Base-by-base conservation (phyloP, 2,888 invertebrate species). In the Endotricha flammealis region DNA sequence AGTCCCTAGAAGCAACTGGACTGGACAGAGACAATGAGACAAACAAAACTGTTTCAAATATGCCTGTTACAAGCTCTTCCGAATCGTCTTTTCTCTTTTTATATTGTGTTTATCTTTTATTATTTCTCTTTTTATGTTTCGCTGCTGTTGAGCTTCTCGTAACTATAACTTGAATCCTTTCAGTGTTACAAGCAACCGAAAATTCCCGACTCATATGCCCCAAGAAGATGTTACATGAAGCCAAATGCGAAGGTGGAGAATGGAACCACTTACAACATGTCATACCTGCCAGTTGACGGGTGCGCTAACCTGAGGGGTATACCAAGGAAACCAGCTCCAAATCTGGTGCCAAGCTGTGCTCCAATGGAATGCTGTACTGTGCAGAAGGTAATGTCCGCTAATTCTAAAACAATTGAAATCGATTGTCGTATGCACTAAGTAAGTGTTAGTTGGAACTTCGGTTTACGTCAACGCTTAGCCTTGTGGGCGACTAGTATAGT, bases 211-310 rank as follows among this genome's bases (percentile, higher is more conserved):
- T 89, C 88, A 4, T 90, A 85, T 55, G 89, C 89, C 0, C 90
- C 90, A 0, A 71, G 83, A 0, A 72, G 87, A 1, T 83, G 80
- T 48, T 91, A 90, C 57, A 64, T 83, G 58, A 88, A 88, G 30
- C 91, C 92, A 0, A 74, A 81, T 0, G 83, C 88, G 0, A 88
- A 86, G 0, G 82, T 92, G 54, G 90, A 91, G 40, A 71, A 64
- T 0, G 85, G 88, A 44, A 92, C 92, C 10, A 90, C 92, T 0
- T 92, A 92, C 64, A 89, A 89, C 39, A 81, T 91, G 48, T 91
- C 91, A 0, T 92, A 89, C 53, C 67, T 90, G 11, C 90, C 90
- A 0, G 73, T 69, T 0, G 78, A 78, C 1, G 81, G 73, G 0
- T 75, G 80, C 44, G 51, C 57, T 48, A 76, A 79, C 39, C 64